Percentiles rank a stretch among this genome's conserved stretches.
Evolutionary conservation across 92 coral and sea anemone genomes (phyloP).

Genomic region (Zoanthus gigantus): DNA sequence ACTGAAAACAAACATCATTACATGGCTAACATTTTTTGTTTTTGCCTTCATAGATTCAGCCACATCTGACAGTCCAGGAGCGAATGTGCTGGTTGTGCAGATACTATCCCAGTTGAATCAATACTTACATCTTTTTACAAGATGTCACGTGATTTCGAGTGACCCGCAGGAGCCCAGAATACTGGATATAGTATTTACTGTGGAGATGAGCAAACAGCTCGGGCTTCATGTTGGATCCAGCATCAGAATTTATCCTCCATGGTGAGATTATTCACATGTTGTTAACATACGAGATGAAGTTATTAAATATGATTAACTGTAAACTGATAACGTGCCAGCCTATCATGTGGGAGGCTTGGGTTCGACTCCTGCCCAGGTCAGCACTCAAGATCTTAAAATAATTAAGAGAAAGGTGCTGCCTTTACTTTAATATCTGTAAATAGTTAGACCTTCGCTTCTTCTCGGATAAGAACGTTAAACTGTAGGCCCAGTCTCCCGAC

Average conservation of each 20-base stretch:
- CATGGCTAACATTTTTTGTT: background rate
- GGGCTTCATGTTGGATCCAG: conserved; percentile 60
- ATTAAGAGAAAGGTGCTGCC: too few relatives aligned
- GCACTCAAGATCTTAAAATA: too few relatives aligned
- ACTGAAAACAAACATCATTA: background rate
- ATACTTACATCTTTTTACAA: conserved; percentile 69
- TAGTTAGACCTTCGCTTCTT: too few relatives aligned
- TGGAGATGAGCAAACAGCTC: conserved; percentile 72
- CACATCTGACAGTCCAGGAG: background rate
- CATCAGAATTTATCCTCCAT: conserved; percentile 80
- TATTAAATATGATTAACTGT: too few relatives aligned
- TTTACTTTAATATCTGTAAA: too few relatives aligned
- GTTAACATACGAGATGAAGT: background rate
- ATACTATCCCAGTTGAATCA: conserved; percentile 58
- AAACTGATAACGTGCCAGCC: too few relatives aligned
- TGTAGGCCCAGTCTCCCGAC: too few relatives aligned
- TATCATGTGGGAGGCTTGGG: too few relatives aligned
- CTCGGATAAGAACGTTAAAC: too few relatives aligned
- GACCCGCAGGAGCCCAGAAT: conserved; percentile 27
- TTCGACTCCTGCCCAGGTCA: too few relatives aligned
- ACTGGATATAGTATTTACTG: conserved; percentile 67
- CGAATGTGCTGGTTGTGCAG: conserved; percentile 63
- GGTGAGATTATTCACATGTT: conserved; percentile 41
- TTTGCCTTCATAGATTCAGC: background rate
- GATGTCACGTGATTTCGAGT: conserved; percentile 63